Percentiles rank a stretch among this genome's conserved stretches.
These are phyloP conservation scores for Heliconius aoede DNA, from an alignment of 2,888 invertebrate species.

Conservation along the genomic window DNA sequence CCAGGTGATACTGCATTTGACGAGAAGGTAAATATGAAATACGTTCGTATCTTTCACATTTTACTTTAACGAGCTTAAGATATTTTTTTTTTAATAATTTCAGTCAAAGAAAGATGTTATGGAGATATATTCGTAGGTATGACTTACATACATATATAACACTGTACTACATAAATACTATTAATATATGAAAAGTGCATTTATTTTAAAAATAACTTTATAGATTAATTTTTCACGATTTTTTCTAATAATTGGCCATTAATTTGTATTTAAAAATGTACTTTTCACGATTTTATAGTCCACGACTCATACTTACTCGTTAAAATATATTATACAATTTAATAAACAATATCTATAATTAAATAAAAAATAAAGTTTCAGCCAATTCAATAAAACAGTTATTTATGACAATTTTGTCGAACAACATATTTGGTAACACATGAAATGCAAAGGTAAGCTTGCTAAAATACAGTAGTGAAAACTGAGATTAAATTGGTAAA, in stretches of 20 bases:
- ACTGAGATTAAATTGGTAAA: too few relatives aligned
- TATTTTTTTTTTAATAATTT: constrained; percentile 58
- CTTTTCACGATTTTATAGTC: not conserved
- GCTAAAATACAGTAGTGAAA: too few relatives aligned
- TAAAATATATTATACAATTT: not conserved
- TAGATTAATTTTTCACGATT: not conserved
- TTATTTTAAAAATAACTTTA: too few relatives aligned
- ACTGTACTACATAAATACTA: not conserved
- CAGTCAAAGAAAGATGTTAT: constrained; percentile 79
- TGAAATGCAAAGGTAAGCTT: too few relatives aligned
- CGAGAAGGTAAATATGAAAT: constrained; percentile 76
- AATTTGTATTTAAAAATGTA: not conserved
- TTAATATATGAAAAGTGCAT: too few relatives aligned
- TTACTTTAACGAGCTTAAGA: constrained; percentile 6
- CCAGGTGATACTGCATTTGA: constrained; percentile 74
- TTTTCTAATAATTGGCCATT: not conserved
- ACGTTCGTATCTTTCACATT: not conserved
- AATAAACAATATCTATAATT: too few relatives aligned
- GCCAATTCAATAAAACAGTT: too few relatives aligned
- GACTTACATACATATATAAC: constrained; percentile 46
- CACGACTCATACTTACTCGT: not conserved
- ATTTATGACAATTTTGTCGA: too few relatives aligned
- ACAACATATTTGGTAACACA: too few relatives aligned
- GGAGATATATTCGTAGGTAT: constrained; percentile 77
- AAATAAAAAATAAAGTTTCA: too few relatives aligned